Base-by-base conservation (phyloP, 2,888 invertebrate genomes). In the Philopedon plagiatum region DNA sequence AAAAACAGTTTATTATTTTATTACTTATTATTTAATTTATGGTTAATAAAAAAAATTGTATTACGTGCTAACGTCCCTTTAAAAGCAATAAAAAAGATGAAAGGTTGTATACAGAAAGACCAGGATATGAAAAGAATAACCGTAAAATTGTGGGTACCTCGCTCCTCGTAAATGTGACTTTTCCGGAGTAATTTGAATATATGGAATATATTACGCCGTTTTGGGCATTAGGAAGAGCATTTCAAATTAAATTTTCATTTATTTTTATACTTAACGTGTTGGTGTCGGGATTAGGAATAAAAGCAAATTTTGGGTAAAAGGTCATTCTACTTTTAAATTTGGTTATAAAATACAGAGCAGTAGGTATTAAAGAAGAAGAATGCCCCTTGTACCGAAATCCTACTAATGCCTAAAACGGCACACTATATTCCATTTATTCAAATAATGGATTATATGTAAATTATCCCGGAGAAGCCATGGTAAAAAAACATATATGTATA, bases 11-110 rank as follows among this genome's bases (percentile, higher is more conserved):
- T n/a, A n/a, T n/a, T n/a, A n/a, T n/a, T n/a, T n/a, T n/a, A n/a
- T n/a, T n/a, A n/a, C n/a, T n/a, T n/a, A n/a, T n/a, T n/a, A n/a
- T n/a, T n/a, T n/a, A n/a, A n/a, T n/a, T n/a, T n/a, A n/a, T n/a
- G n/a, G n/a, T n/a, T n/a, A n/a, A n/a, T n/a, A n/a, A n/a, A n/a
- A n/a, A n/a, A n/a, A n/a, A n/a, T n/a, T n/a, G n/a, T 41, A 15
- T 49, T 21, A 23, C 23, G 23, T 54, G 15, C 29, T 4, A 13
- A 18, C 51, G 15, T n/a, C 29, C 51, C 15, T n/a, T 7, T 18
- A 29, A 32, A 15, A 23, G 23, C 51, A 15, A 54, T 54, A 54
- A 54, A 54, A 29, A 54, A 54, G 51, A 54, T 54, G 29, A 54
- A 54, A 54, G 29, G 29, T 15, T 29, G 32, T 29, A 54, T 49